Evolutionary conservation across 92 coral and sea anemone species (phyloP), one percentile per base, ranked within the genome.

Genomic region (Siderastrea siderea): DNA sequence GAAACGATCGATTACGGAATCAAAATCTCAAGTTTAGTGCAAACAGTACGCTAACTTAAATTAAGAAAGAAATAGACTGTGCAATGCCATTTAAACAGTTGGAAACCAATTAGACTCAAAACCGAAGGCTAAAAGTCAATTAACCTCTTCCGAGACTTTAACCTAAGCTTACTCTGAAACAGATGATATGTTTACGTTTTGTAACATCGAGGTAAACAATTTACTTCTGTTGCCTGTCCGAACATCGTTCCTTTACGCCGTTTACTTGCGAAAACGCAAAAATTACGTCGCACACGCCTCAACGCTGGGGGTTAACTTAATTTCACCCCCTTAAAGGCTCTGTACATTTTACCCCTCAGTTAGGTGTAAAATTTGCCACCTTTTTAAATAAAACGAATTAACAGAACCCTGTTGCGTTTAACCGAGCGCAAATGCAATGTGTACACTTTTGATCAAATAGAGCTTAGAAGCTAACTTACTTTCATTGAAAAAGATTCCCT

Each of bases 401-500:
- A 52, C 63, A n/a, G 26, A 45, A 72, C 55, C 79, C 80, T 73
- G 78, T 69, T 58, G 68, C 5, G 66, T 54, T 74, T 44, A 61
- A 63, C 73, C 14, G 63, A 81, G 68, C 55, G 43, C 3, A 54
- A 46, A 68, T 15, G 19, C 11, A 43, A 44, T 59, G 80, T 58
- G 80, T 61, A 58, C 80, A 16, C 50, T 61, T 72, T 51, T 71
- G 63, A 71, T 83, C 47, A 73, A 72, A 71, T 62, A 61, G 61
- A 13, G 52, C 79, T 59, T 60, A 16, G 47, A 49, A 1, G 14
- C 38, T 26, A 15, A 85, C 97, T 62, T 84, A 97, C 99, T 96
- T 88, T 91, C 94, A 62, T 93, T 92, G 62, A 94, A 95, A 83
- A 94, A 93, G 68, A 88, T 88, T 63, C 92, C 95, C 57, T 90